phyloP scores from a whole-genome alignment of 2,888 invertebrate genomes.

The Abrostola tripartita region DNA sequence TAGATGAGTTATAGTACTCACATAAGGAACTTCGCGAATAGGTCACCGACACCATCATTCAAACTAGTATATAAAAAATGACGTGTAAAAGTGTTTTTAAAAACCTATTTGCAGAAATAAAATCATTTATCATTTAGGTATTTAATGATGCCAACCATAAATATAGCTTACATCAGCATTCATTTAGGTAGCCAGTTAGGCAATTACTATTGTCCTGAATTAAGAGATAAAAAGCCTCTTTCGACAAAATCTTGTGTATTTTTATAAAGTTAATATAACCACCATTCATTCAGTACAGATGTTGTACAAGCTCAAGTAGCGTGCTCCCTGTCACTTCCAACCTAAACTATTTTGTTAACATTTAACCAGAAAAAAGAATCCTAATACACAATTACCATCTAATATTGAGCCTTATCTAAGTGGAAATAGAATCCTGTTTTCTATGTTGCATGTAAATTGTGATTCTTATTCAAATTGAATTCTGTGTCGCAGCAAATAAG shows the following conservation, averaged over 20 bases:
- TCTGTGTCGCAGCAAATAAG: constrained; percentile 25
- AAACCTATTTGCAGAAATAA: too few relatives aligned
- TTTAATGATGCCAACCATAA: too few relatives aligned
- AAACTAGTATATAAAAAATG: too few relatives aligned
- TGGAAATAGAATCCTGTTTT: constrained; percentile 4
- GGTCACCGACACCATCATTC: too few relatives aligned
- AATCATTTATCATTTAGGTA: too few relatives aligned
- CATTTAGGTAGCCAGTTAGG: not conserved
- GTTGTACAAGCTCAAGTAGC: constrained; percentile 46
- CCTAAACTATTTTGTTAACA: constrained; percentile 53
- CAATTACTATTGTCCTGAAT: not conserved
- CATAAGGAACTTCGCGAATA: too few relatives aligned
- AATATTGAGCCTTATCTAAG: constrained; percentile 10
- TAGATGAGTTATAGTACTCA: too few relatives aligned
- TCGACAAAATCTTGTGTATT: not conserved
- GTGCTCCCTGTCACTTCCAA: constrained; percentile 51
- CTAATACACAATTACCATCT: not conserved
- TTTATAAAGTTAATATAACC: constrained; percentile 29
- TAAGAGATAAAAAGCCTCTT: constrained; percentile 1
- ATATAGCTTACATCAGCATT: too few relatives aligned
- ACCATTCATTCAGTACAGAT: constrained; percentile 39
- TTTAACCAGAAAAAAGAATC: constrained; percentile 44
- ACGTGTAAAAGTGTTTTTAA: too few relatives aligned
- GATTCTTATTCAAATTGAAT: constrained; percentile 39
- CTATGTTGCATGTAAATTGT: not conserved